Percentiles rank a stretch among this genome's conserved stretches.
Evolutionary conservation across 2,113 vertebrate genomes (phyloP).

Genomic region (Zosterops pallidus): DNA sequence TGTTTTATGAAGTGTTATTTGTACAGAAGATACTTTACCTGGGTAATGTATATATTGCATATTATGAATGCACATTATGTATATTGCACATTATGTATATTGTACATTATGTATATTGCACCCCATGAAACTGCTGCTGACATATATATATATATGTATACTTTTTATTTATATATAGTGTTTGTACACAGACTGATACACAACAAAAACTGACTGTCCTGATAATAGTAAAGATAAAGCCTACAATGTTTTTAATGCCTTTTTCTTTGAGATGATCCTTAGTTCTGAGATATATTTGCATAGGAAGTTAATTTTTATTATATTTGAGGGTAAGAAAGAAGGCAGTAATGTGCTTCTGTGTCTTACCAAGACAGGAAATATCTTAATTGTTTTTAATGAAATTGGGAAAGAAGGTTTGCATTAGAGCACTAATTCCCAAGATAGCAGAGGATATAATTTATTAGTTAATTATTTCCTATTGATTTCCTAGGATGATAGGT

Average conservation of each 20-base stretch:
- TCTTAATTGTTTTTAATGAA: not conserved
- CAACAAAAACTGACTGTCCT: not conserved
- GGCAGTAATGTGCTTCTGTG: not conserved
- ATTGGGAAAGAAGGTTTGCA: not conserved
- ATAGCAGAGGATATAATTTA: not conserved
- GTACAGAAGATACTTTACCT: not conserved
- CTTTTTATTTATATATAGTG: not conserved
- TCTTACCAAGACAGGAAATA: not conserved
- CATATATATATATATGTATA: too few relatives aligned
- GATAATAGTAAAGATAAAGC: not conserved
- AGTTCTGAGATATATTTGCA: not conserved
- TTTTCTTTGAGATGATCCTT: not conserved
- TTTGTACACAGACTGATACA: not conserved
- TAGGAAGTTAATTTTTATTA: not conserved
- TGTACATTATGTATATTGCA: not conserved
- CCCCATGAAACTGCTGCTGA: not conserved
- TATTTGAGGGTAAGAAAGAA: not conserved
- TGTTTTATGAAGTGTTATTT: not conserved
- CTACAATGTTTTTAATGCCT: not conserved
- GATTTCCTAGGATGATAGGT: not conserved
- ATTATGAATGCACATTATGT: not conserved
- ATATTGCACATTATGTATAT: not conserved
- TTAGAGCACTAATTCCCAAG: not conserved
- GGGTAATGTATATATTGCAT: not conserved
- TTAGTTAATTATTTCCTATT: conserved; percentile 24